A percentile compares a stretch with the other conserved stretches of the same genome.
Evolutionary conservation across 2,113 vertebrate species (phyloP).

Genomic region (Oriolus oriolus): DNA sequence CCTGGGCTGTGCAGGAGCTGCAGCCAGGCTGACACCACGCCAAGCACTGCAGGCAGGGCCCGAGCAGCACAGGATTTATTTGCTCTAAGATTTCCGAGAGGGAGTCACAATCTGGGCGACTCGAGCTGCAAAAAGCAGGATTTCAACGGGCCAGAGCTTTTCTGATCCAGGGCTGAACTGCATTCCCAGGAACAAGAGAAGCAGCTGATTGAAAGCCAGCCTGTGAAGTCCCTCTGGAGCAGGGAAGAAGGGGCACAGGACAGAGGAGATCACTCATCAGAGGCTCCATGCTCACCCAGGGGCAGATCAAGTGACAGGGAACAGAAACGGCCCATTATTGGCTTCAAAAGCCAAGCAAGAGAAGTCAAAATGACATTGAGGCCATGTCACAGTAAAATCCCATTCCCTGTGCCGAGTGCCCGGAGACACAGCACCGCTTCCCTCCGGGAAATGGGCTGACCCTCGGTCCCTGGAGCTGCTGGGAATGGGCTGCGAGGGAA

Average conservation of each 20-base stretch:
- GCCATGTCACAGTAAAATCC: background rate
- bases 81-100: background rate
- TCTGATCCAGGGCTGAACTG: background rate
- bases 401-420: background rate
- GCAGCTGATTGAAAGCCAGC: background rate
- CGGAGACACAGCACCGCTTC: background rate
- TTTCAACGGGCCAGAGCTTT: background rate
- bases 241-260: background rate
- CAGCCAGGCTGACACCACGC: background rate
- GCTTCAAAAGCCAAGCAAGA: background rate
- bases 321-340: constrained; percentile 14
- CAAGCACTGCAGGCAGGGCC: background rate
- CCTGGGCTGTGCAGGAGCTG: background rate
- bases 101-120: background rate
- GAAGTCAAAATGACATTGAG: constrained; percentile 3
- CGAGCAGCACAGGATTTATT: background rate
- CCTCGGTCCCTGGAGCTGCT: background rate
- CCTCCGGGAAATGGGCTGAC: background rate
- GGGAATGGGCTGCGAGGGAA: background rate
- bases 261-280: constrained; percentile 26
- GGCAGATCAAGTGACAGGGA: constrained; percentile 4
- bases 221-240: background rate
- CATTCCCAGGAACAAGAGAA: constrained; percentile 48
- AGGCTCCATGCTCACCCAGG: background rate
- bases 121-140: background rate